Conservation (phyloP, 2,797 vertebrate genomes). For the Aulostomus chinensis region DNA sequence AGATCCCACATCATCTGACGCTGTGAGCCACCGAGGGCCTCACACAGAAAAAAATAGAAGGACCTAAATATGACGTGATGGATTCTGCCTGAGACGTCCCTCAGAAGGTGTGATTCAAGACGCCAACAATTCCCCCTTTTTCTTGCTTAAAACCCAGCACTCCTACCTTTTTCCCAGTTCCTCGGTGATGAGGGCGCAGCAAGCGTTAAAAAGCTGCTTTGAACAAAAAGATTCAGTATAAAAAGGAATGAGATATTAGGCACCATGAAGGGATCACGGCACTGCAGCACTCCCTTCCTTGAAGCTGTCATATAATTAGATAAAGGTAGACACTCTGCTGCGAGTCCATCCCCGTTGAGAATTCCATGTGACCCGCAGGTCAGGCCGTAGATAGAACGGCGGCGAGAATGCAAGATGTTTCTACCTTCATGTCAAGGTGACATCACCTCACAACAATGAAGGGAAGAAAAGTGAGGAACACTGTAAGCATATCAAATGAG, state of each 20-base stretch:
- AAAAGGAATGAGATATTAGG: conserved; percentile 77
- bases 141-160: conserved; percentile 19
- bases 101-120: conserved; percentile 43
- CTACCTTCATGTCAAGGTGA: conserved; percentile 67
- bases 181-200: conserved; percentile 50
- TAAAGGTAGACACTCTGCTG: conserved; percentile 63
- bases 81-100: conserved; percentile 54
- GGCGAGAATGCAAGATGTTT: conserved; percentile 37
- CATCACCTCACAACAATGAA: conserved; percentile 51
- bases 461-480: conserved; percentile 9
- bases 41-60: conserved; percentile 33
- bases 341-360: conserved; percentile 54
- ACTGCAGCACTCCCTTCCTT: conserved; percentile 52
- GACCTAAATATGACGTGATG: conserved; percentile 57
- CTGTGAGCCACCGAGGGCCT: conserved; percentile 18
- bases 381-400: conserved; percentile 32
- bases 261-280: conserved; percentile 45
- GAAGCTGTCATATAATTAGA: conserved; percentile 77
- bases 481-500: conserved; percentile 30
- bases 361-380: conserved; percentile 51
- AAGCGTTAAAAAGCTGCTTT: conserved; percentile 68
- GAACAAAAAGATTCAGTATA: conserved; percentile 73
- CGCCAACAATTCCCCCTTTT: conserved; percentile 25
- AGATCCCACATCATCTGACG: conserved; percentile 3
- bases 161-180: conserved; percentile 13